Percentiles rank a stretch among this genome's conserved stretches.
These are phyloP conservation scores for Papio anubis DNA, from an alignment of 2,113 vertebrate genomes.

Conservation along the genomic window DNA sequence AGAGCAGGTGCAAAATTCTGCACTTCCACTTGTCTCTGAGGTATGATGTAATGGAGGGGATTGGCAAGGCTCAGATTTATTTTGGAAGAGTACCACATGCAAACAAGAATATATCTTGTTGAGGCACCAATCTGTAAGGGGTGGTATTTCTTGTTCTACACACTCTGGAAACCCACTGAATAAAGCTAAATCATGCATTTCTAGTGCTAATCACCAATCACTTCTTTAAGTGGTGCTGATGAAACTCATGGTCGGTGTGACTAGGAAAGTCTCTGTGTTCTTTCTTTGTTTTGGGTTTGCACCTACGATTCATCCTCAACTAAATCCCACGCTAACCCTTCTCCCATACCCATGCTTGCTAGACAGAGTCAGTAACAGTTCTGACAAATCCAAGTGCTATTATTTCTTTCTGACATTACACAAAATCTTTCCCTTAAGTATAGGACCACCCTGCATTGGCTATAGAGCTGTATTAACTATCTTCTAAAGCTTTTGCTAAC, in stretches of 20 bases:
- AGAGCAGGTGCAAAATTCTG: background rate
- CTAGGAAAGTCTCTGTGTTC: background rate
- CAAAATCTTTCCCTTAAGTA: background rate
- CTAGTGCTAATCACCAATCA: background rate
- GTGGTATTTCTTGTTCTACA: background rate
- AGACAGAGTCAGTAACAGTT: background rate
- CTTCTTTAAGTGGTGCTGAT: background rate
- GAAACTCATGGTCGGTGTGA: background rate
- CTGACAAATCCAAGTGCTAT: background rate
- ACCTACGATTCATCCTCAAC: background rate
- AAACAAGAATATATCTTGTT: background rate
- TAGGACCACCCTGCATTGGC: background rate
- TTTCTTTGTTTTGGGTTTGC: background rate
- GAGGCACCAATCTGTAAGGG: background rate
- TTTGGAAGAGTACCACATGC: background rate
- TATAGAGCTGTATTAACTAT: background rate
- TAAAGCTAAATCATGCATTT: background rate
- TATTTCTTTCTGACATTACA: background rate
- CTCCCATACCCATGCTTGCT: background rate
- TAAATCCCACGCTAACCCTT: background rate
- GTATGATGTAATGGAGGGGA: background rate
- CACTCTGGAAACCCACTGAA: background rate
- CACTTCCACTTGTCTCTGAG: background rate
- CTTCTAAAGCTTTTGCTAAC: conserved; percentile 24
- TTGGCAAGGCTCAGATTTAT: background rate